Evolutionary conservation across 1,140 invertebrate species (phyloP), one percentile per base, ranked within the genome.

Genomic region (Lamellibrachia luymesi): DNA sequence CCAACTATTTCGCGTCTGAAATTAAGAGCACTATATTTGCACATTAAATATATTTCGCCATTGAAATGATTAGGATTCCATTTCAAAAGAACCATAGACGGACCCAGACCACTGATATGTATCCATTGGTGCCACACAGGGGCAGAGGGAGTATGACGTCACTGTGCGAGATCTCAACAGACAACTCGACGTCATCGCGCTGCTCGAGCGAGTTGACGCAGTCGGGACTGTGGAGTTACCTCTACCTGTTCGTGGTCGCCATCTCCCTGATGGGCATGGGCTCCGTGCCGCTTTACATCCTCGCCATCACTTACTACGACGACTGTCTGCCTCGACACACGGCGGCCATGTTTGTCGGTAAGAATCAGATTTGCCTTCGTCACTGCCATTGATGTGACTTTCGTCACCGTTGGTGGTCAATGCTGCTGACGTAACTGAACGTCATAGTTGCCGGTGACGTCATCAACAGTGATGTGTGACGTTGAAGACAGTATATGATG

Each of bases 161-260:
- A 17, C 64, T 80, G 64, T 80, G 64, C 64, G 64, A 80, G 64
- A 80, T 80, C 7, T 80, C 64, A 22, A 2, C 13, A 80, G 64
- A 80, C 64, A 80, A 80, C 64, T 6, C 64, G 64, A 80, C 64
- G 64, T 80, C 64, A 22, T 80, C 25, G 25, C 64, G 64, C 64
- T 80, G 64, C 64, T 80, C 64, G 64, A 80, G 64, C 64, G 64
- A 10, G 8, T 10, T 80, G 64, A 80, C 64, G 6, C 8, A 80
- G 5, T 80, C 64, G 64, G 13, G 64, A 10, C 64, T 80, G 10
- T 51, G 51, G 49, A 50, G 27, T 17, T 91, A 91, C 91, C n/a
- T 91, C 13, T 91, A 91, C 25, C 91, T 91, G 49, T 91, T 91
- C 91, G 51, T 91, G 13, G 91, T 91, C 7, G 51, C 91, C 91